phyloP scores from a whole-genome alignment of 2,113 vertebrate genomes.

The Oryzias woworae region DNA sequence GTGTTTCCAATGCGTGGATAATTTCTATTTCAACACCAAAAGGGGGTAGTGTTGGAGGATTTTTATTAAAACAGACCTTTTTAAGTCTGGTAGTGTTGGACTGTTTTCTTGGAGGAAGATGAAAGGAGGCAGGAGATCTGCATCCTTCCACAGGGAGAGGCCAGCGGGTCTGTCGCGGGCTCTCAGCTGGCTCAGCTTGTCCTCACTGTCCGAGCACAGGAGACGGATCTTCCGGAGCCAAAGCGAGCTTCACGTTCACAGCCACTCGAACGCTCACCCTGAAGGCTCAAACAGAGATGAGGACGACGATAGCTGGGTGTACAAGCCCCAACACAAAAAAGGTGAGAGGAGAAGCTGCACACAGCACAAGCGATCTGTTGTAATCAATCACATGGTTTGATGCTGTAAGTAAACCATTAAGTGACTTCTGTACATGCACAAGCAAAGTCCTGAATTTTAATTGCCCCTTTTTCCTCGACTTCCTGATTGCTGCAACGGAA shows the following conservation, averaged over 20 bases:
- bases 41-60: slow-evolving; percentile 23
- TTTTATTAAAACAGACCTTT: not conserved
- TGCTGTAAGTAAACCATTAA: slow-evolving; percentile 35
- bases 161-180: slow-evolving; percentile 83
- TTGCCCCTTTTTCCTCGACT: slow-evolving; percentile 37
- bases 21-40: not conserved
- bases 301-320: slow-evolving; percentile 86
- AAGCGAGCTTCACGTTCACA: slow-evolving; percentile 80
- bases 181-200: slow-evolving; percentile 93
- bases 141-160: slow-evolving; percentile 82
- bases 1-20: slow-evolving; percentile 4
- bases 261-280: slow-evolving; percentile 42
- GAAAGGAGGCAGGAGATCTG: slow-evolving; percentile 86
- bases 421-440: slow-evolving; percentile 45
- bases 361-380: not conserved
- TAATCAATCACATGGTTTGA: slow-evolving; percentile 17
- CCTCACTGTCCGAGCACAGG: slow-evolving; percentile 87
- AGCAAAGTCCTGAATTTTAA: slow-evolving; percentile 43
- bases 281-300: slow-evolving; percentile 58
- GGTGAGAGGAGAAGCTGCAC: slow-evolving; percentile 76
- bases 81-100: not conserved
- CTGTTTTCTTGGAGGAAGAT: slow-evolving; percentile 68
- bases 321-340: slow-evolving; percentile 84
- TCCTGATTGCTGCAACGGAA: slow-evolving; percentile 35
- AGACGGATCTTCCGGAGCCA: slow-evolving; percentile 91